Evolutionary conservation across 37 sponge, comb jelly and placozoan genomes (phyloP), one percentile per base, ranked within the genome.

Genomic region (Geodia barretti): DNA sequence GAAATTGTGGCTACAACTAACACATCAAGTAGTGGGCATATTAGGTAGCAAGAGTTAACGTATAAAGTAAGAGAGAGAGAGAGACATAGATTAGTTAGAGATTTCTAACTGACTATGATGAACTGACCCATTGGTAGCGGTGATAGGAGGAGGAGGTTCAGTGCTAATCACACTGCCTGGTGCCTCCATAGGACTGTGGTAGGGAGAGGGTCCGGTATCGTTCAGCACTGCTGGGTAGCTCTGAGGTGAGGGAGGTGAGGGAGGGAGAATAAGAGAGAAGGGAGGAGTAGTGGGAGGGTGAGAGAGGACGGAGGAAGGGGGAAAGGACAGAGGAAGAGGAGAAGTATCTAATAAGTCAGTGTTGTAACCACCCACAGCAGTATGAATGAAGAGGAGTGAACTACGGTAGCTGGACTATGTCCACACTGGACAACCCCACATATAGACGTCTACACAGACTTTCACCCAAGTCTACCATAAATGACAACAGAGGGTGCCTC

Each of bases 101-200:
- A n/a, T n/a, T n/a, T n/a, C n/a, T n/a, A n/a, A n/a, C n/a, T n/a
- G n/a, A n/a, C n/a, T n/a, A n/a, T n/a, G 14, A 17, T 47, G 54
- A 14, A 47, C 54, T 17, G 14, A 47, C 54, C 54, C 54, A 47
- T 47, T 47, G 54, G 7, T 47, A 14, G 54, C 14, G 14, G 54
- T n/a, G n/a, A n/a, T n/a, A n/a, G n/a, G n/a, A n/a, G n/a, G n/a
- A n/a, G n/a, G n/a, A n/a, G n/a, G n/a, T n/a, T n/a, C n/a, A n/a
- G n/a, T n/a, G n/a, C n/a, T 7, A 47, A 47, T 47, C 7, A 7
- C 54, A 47, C 54, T 47, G 7, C 54, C 54, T 17, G 54, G 54
- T 17, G 54, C 77, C 30, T 76, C 77, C 60, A 84, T 75, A 14
- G 84, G 76, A 28, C 76, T 66, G 41, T 36, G 76, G 77, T 76